Evolutionary conservation across 2,888 invertebrate species (phyloP).

Genomic region (Amphipyra tragopoginis): DNA sequence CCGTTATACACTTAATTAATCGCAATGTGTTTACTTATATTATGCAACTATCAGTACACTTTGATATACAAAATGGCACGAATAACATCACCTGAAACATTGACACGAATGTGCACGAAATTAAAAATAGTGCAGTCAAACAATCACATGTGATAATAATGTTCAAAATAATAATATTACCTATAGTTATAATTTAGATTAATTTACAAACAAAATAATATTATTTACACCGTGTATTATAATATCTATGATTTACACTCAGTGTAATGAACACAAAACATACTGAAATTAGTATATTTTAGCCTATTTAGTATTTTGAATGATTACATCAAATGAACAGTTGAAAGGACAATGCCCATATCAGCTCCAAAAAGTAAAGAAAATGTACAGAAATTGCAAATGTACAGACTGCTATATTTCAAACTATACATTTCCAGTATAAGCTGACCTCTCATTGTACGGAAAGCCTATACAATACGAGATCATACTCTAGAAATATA

Average conservation of each 20-base stretch:
- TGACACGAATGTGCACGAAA: constrained; percentile 37
- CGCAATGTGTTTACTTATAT: constrained; percentile 7
- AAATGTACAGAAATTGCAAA: too few relatives aligned
- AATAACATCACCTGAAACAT: constrained; percentile 38
- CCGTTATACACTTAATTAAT: not conserved
- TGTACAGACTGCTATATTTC: too few relatives aligned
- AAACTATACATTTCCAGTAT: too few relatives aligned
- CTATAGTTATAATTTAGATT: not conserved
- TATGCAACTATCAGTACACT: constrained; percentile 17
- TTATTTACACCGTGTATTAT: not conserved
- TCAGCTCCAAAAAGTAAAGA: too few relatives aligned
- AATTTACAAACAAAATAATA: constrained; percentile 8
- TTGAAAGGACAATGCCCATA: constrained; percentile 4
- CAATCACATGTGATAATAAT: constrained; percentile 26
- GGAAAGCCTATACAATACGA: too few relatives aligned
- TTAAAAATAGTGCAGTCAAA: constrained; percentile 41
- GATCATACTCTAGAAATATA: too few relatives aligned
- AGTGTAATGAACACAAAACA: not conserved
- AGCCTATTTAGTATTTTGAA: not conserved
- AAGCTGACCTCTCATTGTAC: too few relatives aligned
- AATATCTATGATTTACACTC: not conserved
- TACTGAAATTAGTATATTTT: not conserved
- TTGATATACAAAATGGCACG: constrained; percentile 42
- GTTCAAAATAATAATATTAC: not conserved
- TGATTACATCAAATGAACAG: constrained; percentile 3